phyloP scores from a whole-genome alignment of 2,113 vertebrate genomes.

The Festucalex cinctus region DNA sequence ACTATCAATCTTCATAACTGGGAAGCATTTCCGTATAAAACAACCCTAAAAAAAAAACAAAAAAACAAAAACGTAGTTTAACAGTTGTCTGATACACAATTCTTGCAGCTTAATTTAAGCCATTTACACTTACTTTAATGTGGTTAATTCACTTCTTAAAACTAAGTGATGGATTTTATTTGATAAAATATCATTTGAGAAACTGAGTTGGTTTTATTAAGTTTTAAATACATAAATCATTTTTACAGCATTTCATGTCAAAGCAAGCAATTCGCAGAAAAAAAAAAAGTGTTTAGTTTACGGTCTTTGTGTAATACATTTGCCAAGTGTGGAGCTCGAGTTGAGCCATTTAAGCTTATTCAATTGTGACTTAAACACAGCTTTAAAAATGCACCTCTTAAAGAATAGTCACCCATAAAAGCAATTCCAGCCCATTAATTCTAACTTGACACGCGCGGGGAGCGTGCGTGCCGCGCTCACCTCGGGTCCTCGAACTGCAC shows the following conservation, averaged over 20 bases:
- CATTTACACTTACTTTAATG: neutral
- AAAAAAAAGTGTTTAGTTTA: neutral
- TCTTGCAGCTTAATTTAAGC: neutral
- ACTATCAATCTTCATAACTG: no score
- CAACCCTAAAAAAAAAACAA: neutral
- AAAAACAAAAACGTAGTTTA: neutral
- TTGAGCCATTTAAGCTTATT: neutral
- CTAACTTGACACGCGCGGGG: neutral
- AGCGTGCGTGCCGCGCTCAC: conserved; percentile 47
- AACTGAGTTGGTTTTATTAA: no score
- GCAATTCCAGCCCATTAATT: neutral
- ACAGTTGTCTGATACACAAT: neutral
- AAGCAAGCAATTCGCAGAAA: neutral
- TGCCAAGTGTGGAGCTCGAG: neutral
- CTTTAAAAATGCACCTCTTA: no score
- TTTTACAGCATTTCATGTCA: no score
- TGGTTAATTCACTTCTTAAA: no score
- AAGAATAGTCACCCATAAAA: neutral
- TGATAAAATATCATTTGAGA: no score
- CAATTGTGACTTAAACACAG: neutral
- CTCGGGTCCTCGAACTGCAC: conserved; percentile 79
- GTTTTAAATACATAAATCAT: no score
- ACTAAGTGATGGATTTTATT: no score
- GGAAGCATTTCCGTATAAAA: no score
- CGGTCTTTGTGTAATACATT: neutral